A percentile compares a stretch with the other conserved stretches of the same genome.
Evolutionary conservation across 2,113 vertebrate species (phyloP).

Genomic region (Halichoerus grypus): DNA sequence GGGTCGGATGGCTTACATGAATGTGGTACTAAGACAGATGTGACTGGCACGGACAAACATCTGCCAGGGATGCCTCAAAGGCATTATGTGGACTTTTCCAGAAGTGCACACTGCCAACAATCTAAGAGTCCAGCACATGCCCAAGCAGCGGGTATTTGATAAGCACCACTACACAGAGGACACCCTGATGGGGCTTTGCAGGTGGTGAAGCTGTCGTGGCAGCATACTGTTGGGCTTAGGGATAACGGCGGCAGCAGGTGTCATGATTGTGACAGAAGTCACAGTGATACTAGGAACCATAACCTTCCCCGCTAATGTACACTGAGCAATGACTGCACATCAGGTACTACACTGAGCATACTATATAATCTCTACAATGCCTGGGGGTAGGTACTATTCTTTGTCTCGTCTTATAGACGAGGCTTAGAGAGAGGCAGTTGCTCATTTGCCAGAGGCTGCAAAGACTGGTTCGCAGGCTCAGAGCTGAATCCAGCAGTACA

Average conservation of each 20-base stretch:
- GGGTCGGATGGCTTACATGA: not conserved
- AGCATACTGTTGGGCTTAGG: too few relatives aligned
- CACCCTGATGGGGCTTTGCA: not conserved
- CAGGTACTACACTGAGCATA: not conserved
- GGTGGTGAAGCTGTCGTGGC: not conserved
- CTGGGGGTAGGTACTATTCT: not conserved
- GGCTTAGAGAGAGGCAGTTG: not conserved
- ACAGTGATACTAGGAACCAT: not conserved
- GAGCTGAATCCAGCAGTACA: not conserved
- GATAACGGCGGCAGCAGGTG: fast-evolving
- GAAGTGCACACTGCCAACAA: not conserved
- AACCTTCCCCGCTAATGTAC: not conserved
- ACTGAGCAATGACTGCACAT: not conserved
- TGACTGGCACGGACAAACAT: not conserved
- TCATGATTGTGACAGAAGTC: not conserved
- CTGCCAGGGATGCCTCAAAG: not conserved
- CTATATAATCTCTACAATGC: not conserved
- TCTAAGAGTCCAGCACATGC: not conserved
- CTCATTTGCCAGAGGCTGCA: not conserved
- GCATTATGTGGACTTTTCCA: not conserved
- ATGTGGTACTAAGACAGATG: not conserved
- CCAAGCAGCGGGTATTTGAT: not conserved
- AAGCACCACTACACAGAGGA: not conserved
- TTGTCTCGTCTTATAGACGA: not conserved
- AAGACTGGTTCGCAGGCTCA: not conserved